phyloP scores from a whole-genome alignment of 2,888 invertebrate genomes.

The Coelogynopora nodosa region DNA sequence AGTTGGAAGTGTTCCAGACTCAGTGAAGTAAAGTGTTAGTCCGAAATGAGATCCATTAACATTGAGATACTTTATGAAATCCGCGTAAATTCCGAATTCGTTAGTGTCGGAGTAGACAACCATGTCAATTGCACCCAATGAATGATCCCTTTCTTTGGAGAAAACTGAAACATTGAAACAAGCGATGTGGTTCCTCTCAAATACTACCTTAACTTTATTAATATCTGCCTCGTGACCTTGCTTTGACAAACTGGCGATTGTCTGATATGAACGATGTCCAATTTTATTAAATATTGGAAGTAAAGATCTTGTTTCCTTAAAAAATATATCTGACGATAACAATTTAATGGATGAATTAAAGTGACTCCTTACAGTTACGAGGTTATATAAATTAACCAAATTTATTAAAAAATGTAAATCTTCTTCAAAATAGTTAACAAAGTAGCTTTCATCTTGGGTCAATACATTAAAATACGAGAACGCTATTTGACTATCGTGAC shows the following conservation, averaged over 20 bases:
- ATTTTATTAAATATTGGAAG: background rate
- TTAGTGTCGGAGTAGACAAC: background rate
- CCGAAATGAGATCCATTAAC: background rate
- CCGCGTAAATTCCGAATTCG: background rate
- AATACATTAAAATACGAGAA: background rate
- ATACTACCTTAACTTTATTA: background rate
- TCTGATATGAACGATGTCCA: slow-evolving; percentile 3
- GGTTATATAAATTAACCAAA: background rate
- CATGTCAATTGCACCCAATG: background rate
- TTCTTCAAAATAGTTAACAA: background rate
- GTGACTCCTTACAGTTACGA: background rate
- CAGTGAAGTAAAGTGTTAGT: background rate
- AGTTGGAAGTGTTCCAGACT: background rate
- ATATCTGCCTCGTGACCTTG: background rate
- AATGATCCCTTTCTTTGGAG: background rate
- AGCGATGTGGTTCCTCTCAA: background rate
- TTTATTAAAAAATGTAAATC: background rate
- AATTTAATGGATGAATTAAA: background rate
- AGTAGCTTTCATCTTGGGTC: background rate
- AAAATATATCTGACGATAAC: background rate
- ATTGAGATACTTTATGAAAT: background rate
- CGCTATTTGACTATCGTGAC: background rate
- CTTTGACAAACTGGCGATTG: background rate
- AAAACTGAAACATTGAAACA: background rate
- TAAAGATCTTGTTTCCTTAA: background rate